Evolutionary conservation across 1,140 invertebrate species (phyloP), one percentile per base, ranked within the genome.

Genomic region (Nasonia vitripennis): DNA sequence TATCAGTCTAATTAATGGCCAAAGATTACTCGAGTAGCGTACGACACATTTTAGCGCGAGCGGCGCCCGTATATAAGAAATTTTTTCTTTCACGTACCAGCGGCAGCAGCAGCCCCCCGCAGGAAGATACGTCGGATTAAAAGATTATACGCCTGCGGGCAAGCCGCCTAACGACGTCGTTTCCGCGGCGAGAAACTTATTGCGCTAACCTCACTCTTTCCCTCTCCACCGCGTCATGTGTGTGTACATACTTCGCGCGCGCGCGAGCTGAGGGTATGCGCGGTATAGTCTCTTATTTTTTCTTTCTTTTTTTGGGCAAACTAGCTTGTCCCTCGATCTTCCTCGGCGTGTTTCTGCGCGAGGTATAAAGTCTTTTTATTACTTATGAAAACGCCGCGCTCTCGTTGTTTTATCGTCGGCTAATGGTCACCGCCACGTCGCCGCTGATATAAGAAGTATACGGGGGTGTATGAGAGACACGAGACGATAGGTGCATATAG

Each of bases 1-100:
- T 84, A 84, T 84, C 83, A 37, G 31, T 17, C 45, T 84, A 84
- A 84, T 79, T 71, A 84, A 84, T 73, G 83, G 11, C n/a, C 48
- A 4, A 79, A 73, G 83, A 84, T 84, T 78, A 74, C 10, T 27
- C 23, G 27, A 20, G 68, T 10, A 55, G 31, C 10, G 73, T 67
- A 45, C 23, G 23, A 71, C 37, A 70, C 31, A 41, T 78, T 48
- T 78, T 77, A 77, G 41, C 45, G 73, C 68, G 73, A 23, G 48
- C 45, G 12, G 45, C n/a, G 14, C 7, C 27, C n/a, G 31, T 67
- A 68, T 77, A 77, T 45, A 6, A 77, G 51, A 82, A 41, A 37
- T 45, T 75, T 82, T 82, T 75, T 82, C 20, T n/a, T 20, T 20
- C 20, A n/a, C 55, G 1, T 27, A 27, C 27, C 27, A 27, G 27